A percentile compares a stretch with the other conserved stretches of the same genome.
These are phyloP conservation scores for Vipera latastei DNA, from an alignment of 2,797 vertebrate genomes.

Conservation along the genomic window DNA sequence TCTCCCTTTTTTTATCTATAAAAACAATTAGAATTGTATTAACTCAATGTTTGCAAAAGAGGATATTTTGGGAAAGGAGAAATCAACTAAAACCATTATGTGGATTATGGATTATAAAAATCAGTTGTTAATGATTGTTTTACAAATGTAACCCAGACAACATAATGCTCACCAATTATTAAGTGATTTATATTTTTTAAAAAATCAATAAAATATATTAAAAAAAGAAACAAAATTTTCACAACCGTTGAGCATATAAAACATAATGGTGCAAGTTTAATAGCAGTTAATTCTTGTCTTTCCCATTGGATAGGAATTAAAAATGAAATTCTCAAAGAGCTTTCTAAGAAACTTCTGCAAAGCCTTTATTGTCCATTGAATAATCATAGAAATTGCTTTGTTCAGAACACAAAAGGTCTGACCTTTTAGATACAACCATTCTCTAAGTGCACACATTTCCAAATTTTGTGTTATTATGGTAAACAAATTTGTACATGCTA, in stretches of 20 bases:
- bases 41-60: no score
- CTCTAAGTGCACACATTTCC: constrained; percentile 24
- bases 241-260: constrained; percentile 51
- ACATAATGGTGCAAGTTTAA: constrained; percentile 44
- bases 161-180: no score
- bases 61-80: no score
- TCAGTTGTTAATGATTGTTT: no score
- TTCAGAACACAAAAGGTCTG: constrained; percentile 46
- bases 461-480: constrained; percentile 49
- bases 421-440: constrained; percentile 49
- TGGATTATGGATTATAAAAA: no score
- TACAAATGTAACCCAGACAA: no score
- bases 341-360: constrained; percentile 17
- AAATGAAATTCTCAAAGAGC: neutral
- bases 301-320: constrained; percentile 49
- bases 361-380: constrained; percentile 48
- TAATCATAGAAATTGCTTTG: constrained; percentile 30
- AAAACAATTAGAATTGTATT: no score
- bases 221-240: constrained; percentile 43
- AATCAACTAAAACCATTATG: no score
- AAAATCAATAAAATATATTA: no score
- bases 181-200: no score
- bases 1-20: no score
- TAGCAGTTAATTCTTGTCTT: constrained; percentile 31
- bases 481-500: constrained; percentile 50